These are phyloP conservation scores for Sebastes diploproa DNA, from an alignment of 2,797 vertebrate genomes.

Conservation along the genomic window DNA sequence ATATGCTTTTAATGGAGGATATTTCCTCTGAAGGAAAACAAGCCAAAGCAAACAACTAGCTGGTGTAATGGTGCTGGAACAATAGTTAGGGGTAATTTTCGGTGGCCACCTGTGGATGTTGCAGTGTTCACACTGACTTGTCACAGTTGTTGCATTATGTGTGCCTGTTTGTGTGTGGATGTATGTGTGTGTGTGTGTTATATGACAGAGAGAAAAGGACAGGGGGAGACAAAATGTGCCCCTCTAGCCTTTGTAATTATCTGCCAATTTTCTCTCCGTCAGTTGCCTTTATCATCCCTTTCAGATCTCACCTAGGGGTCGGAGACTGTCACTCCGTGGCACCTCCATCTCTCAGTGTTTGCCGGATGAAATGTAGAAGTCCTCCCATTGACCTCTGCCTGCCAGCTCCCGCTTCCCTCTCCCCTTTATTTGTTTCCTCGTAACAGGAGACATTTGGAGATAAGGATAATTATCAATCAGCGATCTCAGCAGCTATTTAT, in stretches of 20 bases:
- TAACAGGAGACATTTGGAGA: conserved; percentile 79
- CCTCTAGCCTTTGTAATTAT: conserved; percentile 82
- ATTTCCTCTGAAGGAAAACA: conserved; percentile 26
- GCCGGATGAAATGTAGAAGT: conserved; percentile 80
- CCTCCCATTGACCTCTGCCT: conserved; percentile 79
- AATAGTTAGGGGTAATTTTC: conserved; percentile 46
- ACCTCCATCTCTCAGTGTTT: conserved; percentile 70
- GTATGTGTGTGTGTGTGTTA: conserved; percentile 38
- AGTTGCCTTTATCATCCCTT: conserved; percentile 79
- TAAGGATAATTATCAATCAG: conserved; percentile 82
- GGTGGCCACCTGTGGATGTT: conserved; percentile 47
- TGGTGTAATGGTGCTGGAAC: conserved; percentile 24
- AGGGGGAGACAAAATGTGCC: conserved; percentile 69
- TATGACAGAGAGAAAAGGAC: conserved; percentile 63
- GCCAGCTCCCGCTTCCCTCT: conserved; percentile 52
- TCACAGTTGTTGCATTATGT: conserved; percentile 36
- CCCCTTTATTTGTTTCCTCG: conserved; percentile 75
- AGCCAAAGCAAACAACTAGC: conserved; percentile 15
- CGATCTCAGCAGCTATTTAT: conserved; percentile 77
- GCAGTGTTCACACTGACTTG: conserved; percentile 36
- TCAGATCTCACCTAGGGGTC: conserved; percentile 80
- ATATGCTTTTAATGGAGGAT: background rate
- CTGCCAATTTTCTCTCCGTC: conserved; percentile 81
- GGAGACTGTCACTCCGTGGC: conserved; percentile 69
- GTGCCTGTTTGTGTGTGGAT: conserved; percentile 1